Base-by-base conservation (phyloP, 2,888 invertebrate species). In the Timema podura region DNA sequence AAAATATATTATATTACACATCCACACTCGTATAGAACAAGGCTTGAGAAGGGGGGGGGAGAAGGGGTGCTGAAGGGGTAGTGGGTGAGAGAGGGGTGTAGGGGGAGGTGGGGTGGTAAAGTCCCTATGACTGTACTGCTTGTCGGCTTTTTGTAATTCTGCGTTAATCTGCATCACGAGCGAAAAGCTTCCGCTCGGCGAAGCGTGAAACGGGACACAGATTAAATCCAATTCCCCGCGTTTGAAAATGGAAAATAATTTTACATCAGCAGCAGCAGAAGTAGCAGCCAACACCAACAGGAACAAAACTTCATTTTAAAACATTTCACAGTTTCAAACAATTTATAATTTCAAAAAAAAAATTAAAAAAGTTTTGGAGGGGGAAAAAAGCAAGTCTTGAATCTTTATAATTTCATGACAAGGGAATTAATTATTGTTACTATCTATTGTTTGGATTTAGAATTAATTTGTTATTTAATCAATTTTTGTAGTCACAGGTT, bases 171-270 rank as follows among this genome's bases (percentile, higher is more conserved):
- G 73, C 68, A 70, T 70, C 68, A 68, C 65, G 70, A 71, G 70
- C 71, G 64, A 67, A 51, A 30, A 67, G 71, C 70, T 73, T 73
- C 73, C 73, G 69, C 73, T 73, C 68, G 64, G 71, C 71, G 64
- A 57, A 73, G 73, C 73, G 69, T 68, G 70, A 73, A 73, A 71
- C 73, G 68, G 73, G 70, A 71, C 73, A 70, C 70, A 71, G 73
- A 73, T 73, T 73, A 73, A 73, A 73, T 73, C 73, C 73, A 73
- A 73, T 73, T 73, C 73, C 70, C 71, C 61, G 66, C 71, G 70
- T 73, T 73, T 73, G 70, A 73, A 73, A 73, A 73, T 73, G 73
- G 71, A 71, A 73, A 73, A 73, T 73, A 73, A 73, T 73, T 73
- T 71, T 69, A 71, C 73, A 71, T 73, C 71, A 71, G 71, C 65